Evolutionary conservation across 2,113 vertebrate genomes (phyloP).

Genomic region (Malurus elegans): DNA sequence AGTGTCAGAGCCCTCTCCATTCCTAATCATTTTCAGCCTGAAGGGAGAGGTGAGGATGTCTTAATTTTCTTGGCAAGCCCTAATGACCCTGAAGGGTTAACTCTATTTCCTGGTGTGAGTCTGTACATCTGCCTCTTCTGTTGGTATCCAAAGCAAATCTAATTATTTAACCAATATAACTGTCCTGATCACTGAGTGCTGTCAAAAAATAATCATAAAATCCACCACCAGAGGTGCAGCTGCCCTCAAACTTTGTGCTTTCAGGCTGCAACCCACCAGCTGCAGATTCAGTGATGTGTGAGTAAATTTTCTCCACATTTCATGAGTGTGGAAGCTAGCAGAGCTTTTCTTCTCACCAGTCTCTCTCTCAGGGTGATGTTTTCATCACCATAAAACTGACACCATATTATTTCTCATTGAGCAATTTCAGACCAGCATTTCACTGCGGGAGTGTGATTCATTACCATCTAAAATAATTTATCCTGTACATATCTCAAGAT

Average conservation of each 20-base stretch:
- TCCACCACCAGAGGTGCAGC: not conserved
- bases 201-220: not conserved
- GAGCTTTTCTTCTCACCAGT: not conserved
- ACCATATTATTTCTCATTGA: not conserved
- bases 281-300: not conserved
- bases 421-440: not conserved
- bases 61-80: not conserved
- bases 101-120: not conserved
- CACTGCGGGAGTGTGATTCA: not conserved
- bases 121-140: not conserved
- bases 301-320: conserved; percentile 25
- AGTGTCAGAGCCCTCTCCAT: not conserved
- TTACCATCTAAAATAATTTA: conserved; percentile 23
- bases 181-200: not conserved
- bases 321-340: not conserved
- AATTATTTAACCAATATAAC: not conserved
- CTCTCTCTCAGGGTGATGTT: not conserved
- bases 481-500: not conserved
- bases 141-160: not conserved
- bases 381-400: conserved; percentile 34
- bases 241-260: not conserved
- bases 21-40: not conserved
- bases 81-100: not conserved
- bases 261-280: not conserved
- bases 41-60: not conserved